Conservation (phyloP, 2,888 invertebrate genomes). For the Melieria picta region DNA sequence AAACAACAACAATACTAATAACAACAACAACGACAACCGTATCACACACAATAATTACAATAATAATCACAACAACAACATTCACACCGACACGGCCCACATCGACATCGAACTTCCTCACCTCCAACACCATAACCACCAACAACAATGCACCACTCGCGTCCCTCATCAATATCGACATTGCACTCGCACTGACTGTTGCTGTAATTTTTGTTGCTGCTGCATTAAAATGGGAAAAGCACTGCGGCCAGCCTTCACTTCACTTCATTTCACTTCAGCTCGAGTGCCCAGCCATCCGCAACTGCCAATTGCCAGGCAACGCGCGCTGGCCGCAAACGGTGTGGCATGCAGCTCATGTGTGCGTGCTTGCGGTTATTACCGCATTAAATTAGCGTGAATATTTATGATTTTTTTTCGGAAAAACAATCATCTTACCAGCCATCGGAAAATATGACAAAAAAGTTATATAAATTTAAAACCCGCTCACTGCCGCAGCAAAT, state of each 20-base stretch:
- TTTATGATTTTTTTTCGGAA: conserved; percentile 35
- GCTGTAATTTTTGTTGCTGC: background rate
- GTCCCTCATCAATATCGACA: too few species aligned
- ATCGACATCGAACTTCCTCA: too few species aligned
- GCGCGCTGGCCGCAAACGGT: background rate
- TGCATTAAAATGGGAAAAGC: background rate
- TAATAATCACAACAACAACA: too few species aligned
- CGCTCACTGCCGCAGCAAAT: conserved; percentile 44
- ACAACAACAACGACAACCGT: too few species aligned
- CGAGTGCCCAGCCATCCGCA: background rate
- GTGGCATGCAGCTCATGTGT: background rate
- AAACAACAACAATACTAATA: too few species aligned
- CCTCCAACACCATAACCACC: too few species aligned
- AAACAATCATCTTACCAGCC: background rate
- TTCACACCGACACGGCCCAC: too few species aligned
- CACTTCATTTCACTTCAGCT: too few species aligned
- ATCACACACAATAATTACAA: too few species aligned
- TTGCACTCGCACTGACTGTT: background rate
- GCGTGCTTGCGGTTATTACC: conserved; percentile 47
- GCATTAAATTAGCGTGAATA: conserved; percentile 60
- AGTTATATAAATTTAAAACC: conserved; percentile 19
- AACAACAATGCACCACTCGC: too few species aligned
- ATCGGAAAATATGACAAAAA: background rate
- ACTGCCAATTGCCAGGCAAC: background rate
- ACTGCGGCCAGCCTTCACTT: too few species aligned